Conservation (phyloP, 2,797 vertebrate genomes). For the Podarcis siculus region DNA sequence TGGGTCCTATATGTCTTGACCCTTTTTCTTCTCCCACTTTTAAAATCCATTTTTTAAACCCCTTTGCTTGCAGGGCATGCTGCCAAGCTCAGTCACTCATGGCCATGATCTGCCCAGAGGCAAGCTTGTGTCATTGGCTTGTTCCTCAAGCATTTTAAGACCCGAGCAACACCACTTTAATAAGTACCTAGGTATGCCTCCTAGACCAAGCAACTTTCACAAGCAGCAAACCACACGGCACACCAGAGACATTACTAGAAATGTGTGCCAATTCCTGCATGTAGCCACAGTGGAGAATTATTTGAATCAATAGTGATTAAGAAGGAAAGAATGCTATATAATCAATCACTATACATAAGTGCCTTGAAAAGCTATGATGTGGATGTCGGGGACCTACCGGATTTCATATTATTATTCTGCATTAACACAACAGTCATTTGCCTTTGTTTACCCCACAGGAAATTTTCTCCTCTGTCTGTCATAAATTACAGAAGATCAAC, state of each 20-base stretch:
- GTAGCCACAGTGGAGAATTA: not conserved
- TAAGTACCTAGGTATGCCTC: no score
- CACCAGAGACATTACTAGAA: not conserved
- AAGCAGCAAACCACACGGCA: not conserved
- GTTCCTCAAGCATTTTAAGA: no score
- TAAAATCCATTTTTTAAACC: no score
- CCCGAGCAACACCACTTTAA: no score
- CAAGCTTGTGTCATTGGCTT: no score
- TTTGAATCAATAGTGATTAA: not conserved
- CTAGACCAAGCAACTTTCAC: not conserved
- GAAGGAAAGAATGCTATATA: not conserved
- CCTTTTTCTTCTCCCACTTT: no score
- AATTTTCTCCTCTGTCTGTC: not conserved
- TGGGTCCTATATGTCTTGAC: no score
- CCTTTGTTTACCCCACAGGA: not conserved
- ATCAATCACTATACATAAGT: not conserved
- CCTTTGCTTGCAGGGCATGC: no score
- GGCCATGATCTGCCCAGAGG: no score
- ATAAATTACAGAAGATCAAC: slow-evolving; percentile 8
- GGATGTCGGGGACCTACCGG: not conserved
- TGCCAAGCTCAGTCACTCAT: no score
- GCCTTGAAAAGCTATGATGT: not conserved
- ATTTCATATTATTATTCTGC: not conserved
- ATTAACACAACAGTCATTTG: not conserved
- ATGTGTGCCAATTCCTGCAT: not conserved